phyloP scores from a whole-genome alignment of 2,797 vertebrate genomes.

The Pelobates cultripes region DNA sequence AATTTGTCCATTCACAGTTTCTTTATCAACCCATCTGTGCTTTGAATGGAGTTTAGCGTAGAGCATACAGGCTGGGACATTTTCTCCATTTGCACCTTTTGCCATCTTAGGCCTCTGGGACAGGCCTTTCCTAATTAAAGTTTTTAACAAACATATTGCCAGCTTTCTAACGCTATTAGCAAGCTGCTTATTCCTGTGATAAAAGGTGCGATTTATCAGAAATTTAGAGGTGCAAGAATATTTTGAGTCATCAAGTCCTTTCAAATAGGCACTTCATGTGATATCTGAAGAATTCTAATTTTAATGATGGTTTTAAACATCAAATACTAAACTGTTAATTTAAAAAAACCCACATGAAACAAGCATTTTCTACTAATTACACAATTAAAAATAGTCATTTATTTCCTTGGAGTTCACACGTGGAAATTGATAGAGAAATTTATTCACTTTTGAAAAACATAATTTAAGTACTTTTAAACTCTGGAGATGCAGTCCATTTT shows the following conservation, averaged over 20 bases:
- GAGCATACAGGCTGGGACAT: slow-evolving; percentile 63
- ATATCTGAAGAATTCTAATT: slow-evolving; percentile 11
- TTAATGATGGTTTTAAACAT: not conserved
- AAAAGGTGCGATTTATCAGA: slow-evolving; percentile 63
- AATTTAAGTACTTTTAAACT: too few species aligned
- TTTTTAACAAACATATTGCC: slow-evolving; percentile 82
- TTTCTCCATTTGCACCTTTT: slow-evolving; percentile 76
- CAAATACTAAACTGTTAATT: not conserved
- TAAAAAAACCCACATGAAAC: not conserved
- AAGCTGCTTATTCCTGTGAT: slow-evolving; percentile 68
- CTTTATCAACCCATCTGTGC: slow-evolving; percentile 79
- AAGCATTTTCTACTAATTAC: not conserved
- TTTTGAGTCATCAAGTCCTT: slow-evolving; percentile 25
- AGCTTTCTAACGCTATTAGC: slow-evolving; percentile 69
- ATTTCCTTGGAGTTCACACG: not conserved
- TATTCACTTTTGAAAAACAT: too few species aligned
- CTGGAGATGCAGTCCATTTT: too few species aligned
- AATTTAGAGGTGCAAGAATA: slow-evolving; percentile 58
- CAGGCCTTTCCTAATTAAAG: slow-evolving; percentile 81
- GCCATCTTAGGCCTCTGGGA: slow-evolving; percentile 72
- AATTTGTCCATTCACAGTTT: slow-evolving; percentile 83
- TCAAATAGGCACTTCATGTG: slow-evolving; percentile 21
- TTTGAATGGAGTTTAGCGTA: slow-evolving; percentile 42
- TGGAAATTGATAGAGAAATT: not conserved
- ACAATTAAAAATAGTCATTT: not conserved